Evolutionary conservation across 2,888 invertebrate genomes (phyloP).

Genomic region (Antheraea assamensis): DNA sequence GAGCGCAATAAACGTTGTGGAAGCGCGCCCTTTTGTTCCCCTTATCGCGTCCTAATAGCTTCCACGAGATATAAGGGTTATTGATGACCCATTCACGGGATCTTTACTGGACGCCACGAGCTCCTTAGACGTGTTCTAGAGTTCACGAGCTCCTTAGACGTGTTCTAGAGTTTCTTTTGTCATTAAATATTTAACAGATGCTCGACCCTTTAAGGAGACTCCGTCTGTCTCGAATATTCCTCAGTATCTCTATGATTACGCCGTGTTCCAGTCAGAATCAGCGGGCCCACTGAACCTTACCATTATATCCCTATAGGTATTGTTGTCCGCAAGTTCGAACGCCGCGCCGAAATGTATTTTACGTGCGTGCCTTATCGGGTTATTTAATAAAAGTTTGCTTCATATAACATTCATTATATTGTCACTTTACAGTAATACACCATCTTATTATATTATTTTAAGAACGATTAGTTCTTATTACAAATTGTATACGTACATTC

Average conservation of each 20-base stretch:
- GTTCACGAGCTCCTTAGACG: slow-evolving; percentile 13
- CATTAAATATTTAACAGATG: background rate
- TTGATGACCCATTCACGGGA: slow-evolving; percentile 28
- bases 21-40: slow-evolving; percentile 29
- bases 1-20: slow-evolving; percentile 23
- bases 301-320: too few species aligned
- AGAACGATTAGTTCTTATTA: too few species aligned
- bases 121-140: slow-evolving; percentile 1
- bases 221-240: background rate
- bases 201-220: background rate
- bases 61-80: slow-evolving; percentile 28
- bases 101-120: slow-evolving; percentile 18
- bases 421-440: too few species aligned
- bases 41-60: slow-evolving; percentile 32
- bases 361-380: too few species aligned
- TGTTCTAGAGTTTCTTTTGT: background rate
- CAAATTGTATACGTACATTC: too few species aligned
- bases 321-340: too few species aligned
- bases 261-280: background rate
- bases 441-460: too few species aligned
- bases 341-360: too few species aligned
- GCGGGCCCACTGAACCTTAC: background rate
- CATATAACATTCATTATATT: too few species aligned
- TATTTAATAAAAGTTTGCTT: too few species aligned
- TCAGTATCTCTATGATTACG: too few species aligned